Evolutionary conservation across 2,113 vertebrate genomes (phyloP).

Genomic region (Progne subis): DNA sequence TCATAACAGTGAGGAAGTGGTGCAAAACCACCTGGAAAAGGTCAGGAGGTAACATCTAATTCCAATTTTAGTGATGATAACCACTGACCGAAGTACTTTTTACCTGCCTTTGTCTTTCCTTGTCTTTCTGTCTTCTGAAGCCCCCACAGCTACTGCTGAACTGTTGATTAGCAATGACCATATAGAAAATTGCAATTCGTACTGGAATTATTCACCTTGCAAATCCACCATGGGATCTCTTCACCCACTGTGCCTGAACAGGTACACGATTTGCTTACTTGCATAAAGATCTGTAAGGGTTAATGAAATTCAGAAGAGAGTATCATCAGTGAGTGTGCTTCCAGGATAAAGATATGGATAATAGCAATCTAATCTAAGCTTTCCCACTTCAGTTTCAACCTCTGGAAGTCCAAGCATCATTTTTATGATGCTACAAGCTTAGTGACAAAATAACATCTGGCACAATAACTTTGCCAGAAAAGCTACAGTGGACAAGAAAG

Average conservation of each 20-base stretch:
- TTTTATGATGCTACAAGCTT: slow-evolving; percentile 54
- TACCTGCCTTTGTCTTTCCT: neutral
- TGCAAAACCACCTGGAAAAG: neutral
- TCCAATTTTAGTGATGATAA: neutral
- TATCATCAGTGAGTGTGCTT: neutral
- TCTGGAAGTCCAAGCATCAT: slow-evolving; percentile 50
- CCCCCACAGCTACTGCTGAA: neutral
- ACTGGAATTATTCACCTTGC: neutral
- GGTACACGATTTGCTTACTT: slow-evolving; percentile 28
- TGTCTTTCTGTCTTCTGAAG: neutral
- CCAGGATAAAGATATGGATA: neutral
- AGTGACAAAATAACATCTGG: slow-evolving; percentile 30
- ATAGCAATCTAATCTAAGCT: slow-evolving; percentile 9
- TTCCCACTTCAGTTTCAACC: slow-evolving; percentile 14
- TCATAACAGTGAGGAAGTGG: neutral
- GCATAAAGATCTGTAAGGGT: slow-evolving; percentile 44
- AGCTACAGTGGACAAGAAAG: slow-evolving; percentile 20
- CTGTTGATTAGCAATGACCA: neutral
- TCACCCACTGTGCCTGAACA: neutral
- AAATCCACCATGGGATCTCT: neutral
- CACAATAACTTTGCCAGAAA: slow-evolving; percentile 36
- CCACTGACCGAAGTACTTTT: neutral
- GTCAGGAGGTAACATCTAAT: neutral
- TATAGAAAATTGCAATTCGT: neutral
- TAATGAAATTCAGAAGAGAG: slow-evolving; percentile 53